Base-by-base conservation (phyloP, 2,113 vertebrate species). In the Grantiella picta region DNA sequence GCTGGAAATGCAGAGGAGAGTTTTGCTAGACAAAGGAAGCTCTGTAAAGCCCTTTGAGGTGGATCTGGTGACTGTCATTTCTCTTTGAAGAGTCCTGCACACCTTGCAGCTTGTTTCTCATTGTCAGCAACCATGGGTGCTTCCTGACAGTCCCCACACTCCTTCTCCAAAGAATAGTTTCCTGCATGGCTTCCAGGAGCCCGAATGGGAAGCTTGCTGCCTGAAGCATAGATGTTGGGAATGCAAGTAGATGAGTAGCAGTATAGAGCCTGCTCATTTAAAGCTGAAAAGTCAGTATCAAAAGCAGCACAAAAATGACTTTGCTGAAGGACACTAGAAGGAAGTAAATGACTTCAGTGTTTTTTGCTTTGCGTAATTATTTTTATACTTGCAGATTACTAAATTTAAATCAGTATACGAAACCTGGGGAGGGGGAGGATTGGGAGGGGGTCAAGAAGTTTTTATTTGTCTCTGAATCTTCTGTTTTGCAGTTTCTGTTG, bases 401-500 rank as follows among this genome's bases (percentile, higher is more conserved):
- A 27, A 63, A 64, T 82, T 36, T 72, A 57, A 68, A 64, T 56
- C 6, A 22, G 15, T 28, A 5, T 38, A 24, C 36, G 40, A 56
- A 54, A 47, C 12, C 40, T 20, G 15, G 35, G 54, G 24, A 1
- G 6, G 25, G 35, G 47, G 6, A 13, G 20, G 11, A 40, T 13
- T 47, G 38, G 44, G 45, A 42, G 20, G 17, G 3, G 2, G 15
- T 3, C 22, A 35, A 42, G 38, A 54, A 50, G 47, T 36, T 68
- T 80, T 80, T 14, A 4, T 73, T 82, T 77, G 76, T 81, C 40
- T 90, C 38, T 35, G 25, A 57, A 82, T 71, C 28, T 86, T 57
- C 78, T 91, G 25, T 89, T 90, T 93, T 82, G 27, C 96, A 99
- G 98, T 98, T 65, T 99, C 98, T 22, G 98, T 98, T 86, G 98